These are phyloP conservation scores for Silvanus unidentatus DNA, from an alignment of 2,888 invertebrate species.

Conservation along the genomic window DNA sequence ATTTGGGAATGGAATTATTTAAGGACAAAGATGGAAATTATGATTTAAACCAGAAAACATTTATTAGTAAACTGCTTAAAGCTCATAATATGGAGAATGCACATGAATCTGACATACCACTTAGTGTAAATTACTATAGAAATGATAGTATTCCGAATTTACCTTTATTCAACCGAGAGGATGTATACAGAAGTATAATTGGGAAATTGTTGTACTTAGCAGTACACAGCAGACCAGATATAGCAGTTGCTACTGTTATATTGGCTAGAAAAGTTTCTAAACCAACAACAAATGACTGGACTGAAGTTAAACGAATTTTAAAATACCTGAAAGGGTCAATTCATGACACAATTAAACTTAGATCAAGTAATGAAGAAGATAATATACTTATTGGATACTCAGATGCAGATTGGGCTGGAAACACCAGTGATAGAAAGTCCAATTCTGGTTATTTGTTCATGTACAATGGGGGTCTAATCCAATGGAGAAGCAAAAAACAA, in stretches of 20 bases:
- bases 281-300: conserved; percentile 3
- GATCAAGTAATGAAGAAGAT: background rate
- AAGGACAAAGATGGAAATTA: too few relatives aligned
- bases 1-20: too few relatives aligned
- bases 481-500: background rate
- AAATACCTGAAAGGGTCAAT: conserved; percentile 8
- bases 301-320: conserved; percentile 7
- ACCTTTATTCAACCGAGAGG: background rate
- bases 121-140: too few relatives aligned
- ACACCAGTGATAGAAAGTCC: background rate
- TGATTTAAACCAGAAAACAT: conserved; percentile 1
- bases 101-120: too few relatives aligned
- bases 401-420: background rate
- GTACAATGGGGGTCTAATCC: background rate
- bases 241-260: conserved; percentile 9
- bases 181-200: conserved; percentile 9
- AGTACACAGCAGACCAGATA: conserved; percentile 10
- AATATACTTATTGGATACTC: background rate
- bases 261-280: conserved; percentile 9
- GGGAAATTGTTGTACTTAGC: conserved; percentile 13
- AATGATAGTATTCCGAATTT: conserved; percentile 1
- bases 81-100: conserved; percentile 1
- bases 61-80: conserved; percentile 6
- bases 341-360: background rate
- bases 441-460: background rate